A percentile compares a stretch with the other conserved stretches of the same genome.
These are phyloP conservation scores for Poecilobothrus nobilitatus DNA, from an alignment of 2,888 invertebrate species.

Conservation along the genomic window DNA sequence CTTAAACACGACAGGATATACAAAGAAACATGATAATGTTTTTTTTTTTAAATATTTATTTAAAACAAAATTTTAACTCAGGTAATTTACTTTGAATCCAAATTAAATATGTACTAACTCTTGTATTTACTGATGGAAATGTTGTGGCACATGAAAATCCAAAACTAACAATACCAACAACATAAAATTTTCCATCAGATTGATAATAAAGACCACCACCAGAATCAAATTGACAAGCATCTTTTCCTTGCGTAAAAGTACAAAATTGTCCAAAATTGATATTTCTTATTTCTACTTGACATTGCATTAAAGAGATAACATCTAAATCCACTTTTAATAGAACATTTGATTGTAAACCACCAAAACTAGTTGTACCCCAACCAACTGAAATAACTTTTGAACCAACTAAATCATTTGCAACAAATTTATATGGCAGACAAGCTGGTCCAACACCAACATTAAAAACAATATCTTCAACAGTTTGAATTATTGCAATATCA, in stretches of 20 bases:
- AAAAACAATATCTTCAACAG: slow-evolving; percentile 43
- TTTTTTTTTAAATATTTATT: neutral
- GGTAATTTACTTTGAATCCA: slow-evolving; percentile 48
- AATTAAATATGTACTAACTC: slow-evolving; percentile 48
- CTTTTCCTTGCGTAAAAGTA: slow-evolving; percentile 44
- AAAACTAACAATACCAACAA: slow-evolving; percentile 51
- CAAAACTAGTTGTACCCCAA: slow-evolving; percentile 51
- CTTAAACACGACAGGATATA: too few species aligned
- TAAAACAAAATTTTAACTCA: slow-evolving; percentile 26
- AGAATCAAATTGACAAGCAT: slow-evolving; percentile 50
- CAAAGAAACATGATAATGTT: too few species aligned
- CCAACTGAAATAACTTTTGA: slow-evolving; percentile 37
- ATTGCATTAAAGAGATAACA: slow-evolving; percentile 43
- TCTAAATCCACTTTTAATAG: slow-evolving; percentile 47
- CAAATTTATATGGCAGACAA: slow-evolving; percentile 47
- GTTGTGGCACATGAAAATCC: slow-evolving; percentile 48
- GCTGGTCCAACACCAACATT: slow-evolving; percentile 50
- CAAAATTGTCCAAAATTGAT: slow-evolving; percentile 40
- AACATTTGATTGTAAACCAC: slow-evolving; percentile 45
- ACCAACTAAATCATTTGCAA: slow-evolving; percentile 10
- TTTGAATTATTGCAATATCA: slow-evolving; percentile 50
- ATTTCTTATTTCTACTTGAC: slow-evolving; percentile 33
- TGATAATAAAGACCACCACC: slow-evolving; percentile 50
- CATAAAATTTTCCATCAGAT: slow-evolving; percentile 36
- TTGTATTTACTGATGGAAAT: slow-evolving; percentile 49